Evolutionary conservation across 2,888 invertebrate species (phyloP).

Genomic region (Pristionchus mayeri): DNA sequence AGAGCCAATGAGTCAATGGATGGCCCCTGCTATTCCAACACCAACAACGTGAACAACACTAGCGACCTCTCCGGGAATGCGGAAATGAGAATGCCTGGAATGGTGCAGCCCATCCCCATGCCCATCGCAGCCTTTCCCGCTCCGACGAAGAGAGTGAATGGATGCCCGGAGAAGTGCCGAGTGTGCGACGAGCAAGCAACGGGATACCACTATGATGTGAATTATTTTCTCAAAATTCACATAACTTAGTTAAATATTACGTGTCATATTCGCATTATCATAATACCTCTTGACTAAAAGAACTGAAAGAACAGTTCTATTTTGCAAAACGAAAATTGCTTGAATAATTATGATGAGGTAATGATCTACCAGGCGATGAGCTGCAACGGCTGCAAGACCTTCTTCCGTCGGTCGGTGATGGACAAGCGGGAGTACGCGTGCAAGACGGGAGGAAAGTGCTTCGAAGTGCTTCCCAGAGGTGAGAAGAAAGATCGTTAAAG

Average conservation of each 20-base stretch:
- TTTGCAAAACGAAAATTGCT: too few species aligned
- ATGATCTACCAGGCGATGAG: not conserved
- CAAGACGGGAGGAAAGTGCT: constrained; percentile 25
- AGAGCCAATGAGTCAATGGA: too few species aligned
- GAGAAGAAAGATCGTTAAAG: too few species aligned
- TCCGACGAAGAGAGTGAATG: constrained; percentile 35
- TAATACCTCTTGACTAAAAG: too few species aligned
- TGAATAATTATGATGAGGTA: not conserved
- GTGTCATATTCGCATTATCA: too few species aligned
- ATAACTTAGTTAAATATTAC: too few species aligned
- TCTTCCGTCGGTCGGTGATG: constrained; percentile 48
- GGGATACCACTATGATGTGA: constrained; percentile 45
- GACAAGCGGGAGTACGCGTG: constrained; percentile 38
- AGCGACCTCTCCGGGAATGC: too few species aligned
- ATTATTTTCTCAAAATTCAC: too few species aligned
- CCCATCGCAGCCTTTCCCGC: not conserved
- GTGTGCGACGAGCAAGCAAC: constrained; percentile 44
- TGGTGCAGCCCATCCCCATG: not conserved
- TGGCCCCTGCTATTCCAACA: not conserved
- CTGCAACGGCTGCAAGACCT: constrained; percentile 49
- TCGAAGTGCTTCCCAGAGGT: constrained; percentile 7
- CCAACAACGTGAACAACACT: too few species aligned
- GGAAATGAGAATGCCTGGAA: too few species aligned
- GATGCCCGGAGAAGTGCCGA: constrained; percentile 37
- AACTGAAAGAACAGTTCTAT: too few species aligned